Conservation (phyloP, 2,888 invertebrate species). For the Cremastobaeus sp. region DNA sequence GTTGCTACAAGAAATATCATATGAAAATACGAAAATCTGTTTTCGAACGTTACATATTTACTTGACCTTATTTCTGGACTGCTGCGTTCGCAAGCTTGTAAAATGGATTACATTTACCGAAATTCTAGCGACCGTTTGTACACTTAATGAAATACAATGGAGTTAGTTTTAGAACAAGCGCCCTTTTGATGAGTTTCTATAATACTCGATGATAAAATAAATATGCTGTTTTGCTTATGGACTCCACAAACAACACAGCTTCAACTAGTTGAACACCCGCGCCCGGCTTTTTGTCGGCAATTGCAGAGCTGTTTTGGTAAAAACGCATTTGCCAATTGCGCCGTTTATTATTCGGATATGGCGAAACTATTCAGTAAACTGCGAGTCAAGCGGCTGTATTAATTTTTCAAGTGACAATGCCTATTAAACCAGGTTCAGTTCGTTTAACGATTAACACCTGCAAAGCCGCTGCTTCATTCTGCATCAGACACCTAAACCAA, state of each 20-base stretch:
- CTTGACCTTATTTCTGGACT: too few relatives aligned
- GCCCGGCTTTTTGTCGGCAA: too few relatives aligned
- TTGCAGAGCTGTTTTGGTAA: too few relatives aligned
- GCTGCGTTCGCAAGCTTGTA: too few relatives aligned
- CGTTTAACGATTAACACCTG: slow-evolving; percentile 53
- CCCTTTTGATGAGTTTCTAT: slow-evolving; percentile 9
- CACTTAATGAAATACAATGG: slow-evolving; percentile 8
- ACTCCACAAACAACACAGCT: too few relatives aligned
- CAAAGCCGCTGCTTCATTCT: slow-evolving; percentile 41
- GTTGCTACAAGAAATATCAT: too few relatives aligned
- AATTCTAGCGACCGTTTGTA: slow-evolving; percentile 7
- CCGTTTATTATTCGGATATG: slow-evolving; percentile 36
- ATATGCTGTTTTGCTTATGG: slow-evolving; percentile 25
- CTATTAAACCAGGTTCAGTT: slow-evolving; percentile 42
- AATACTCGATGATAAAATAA: slow-evolving; percentile 15
- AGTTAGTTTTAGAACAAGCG: slow-evolving; percentile 1
- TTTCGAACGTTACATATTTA: too few relatives aligned
- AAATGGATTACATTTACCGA: slow-evolving; percentile 10
- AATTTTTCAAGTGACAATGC: slow-evolving; percentile 41
- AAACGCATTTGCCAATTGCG: too few relatives aligned
- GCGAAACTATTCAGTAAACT: slow-evolving; percentile 45
- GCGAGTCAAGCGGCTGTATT: slow-evolving; percentile 36
- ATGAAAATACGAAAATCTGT: too few relatives aligned
- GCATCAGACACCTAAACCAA: slow-evolving; percentile 52
- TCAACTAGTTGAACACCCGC: too few relatives aligned